Evolutionary conservation across 2,797 vertebrate genomes (phyloP).

Genomic region (Brachymystax lenok): DNA sequence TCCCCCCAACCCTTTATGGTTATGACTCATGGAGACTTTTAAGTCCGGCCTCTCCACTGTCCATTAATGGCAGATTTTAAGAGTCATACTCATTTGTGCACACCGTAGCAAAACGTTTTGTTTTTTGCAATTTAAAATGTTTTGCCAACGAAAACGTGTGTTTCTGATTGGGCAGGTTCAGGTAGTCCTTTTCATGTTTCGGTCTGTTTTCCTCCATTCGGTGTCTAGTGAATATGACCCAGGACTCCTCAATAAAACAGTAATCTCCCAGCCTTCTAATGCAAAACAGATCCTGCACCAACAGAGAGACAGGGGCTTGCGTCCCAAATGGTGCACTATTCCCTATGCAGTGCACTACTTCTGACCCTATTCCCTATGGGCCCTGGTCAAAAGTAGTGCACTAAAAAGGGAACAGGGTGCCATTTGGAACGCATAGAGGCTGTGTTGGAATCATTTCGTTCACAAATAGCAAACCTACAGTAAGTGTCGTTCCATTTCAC

Average conservation of each 20-base stretch:
- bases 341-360: neutral
- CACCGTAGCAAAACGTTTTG: no score
- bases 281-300: neutral
- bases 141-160: neutral
- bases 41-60: neutral
- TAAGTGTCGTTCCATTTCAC: neutral
- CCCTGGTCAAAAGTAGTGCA: neutral
- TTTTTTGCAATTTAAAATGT: no score
- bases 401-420: neutral
- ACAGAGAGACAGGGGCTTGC: neutral
- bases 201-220: neutral
- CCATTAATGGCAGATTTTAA: neutral
- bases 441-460: neutral
- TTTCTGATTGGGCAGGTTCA: neutral
- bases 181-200: neutral
- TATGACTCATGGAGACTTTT: conserved; percentile 21
- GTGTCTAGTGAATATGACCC: neutral
- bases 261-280: neutral
- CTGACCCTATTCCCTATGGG: neutral
- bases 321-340: neutral
- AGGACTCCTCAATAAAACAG: neutral
- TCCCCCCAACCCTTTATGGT: conserved; percentile 23
- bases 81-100: neutral
- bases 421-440: neutral
- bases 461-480: neutral